Evolutionary conservation across 2,797 vertebrate genomes (phyloP).

Genomic region (Hippopotamyrus pictus): DNA sequence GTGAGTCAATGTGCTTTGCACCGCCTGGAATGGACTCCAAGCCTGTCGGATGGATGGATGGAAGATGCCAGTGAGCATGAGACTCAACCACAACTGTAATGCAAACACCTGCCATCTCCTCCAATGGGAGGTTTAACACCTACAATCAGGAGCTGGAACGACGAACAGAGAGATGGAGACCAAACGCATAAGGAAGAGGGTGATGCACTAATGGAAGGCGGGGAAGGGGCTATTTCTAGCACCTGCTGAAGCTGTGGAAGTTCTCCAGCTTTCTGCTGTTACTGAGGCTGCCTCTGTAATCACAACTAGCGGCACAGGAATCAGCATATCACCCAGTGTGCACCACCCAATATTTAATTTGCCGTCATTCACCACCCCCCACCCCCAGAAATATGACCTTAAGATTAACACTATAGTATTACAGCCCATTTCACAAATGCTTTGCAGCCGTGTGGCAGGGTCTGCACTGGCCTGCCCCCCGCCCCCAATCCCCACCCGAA

Average conservation of each 20-base stretch:
- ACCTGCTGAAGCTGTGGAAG: background rate
- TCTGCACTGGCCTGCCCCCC: background rate
- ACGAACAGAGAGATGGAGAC: background rate
- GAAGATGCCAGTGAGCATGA: background rate
- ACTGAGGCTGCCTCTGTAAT: background rate
- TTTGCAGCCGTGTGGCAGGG: background rate
- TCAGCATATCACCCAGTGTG: background rate
- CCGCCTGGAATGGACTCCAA: background rate
- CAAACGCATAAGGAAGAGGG: background rate
- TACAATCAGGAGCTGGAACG: background rate
- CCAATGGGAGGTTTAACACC: background rate
- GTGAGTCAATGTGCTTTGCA: background rate
- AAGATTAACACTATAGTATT: background rate
- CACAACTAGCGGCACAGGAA: background rate
- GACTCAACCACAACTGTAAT: background rate
- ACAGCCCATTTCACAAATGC: background rate
- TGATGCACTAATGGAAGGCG: background rate
- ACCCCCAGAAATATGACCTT: background rate
- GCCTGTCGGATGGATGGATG: background rate
- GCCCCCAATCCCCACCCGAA: background rate
- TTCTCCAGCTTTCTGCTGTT: background rate
- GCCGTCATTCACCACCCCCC: too few species aligned
- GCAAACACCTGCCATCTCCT: background rate
- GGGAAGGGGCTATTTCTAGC: background rate
- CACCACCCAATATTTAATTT: background rate